Evolutionary conservation across 1,140 invertebrate genomes (phyloP).

Genomic region (Sminthurides bifidus): DNA sequence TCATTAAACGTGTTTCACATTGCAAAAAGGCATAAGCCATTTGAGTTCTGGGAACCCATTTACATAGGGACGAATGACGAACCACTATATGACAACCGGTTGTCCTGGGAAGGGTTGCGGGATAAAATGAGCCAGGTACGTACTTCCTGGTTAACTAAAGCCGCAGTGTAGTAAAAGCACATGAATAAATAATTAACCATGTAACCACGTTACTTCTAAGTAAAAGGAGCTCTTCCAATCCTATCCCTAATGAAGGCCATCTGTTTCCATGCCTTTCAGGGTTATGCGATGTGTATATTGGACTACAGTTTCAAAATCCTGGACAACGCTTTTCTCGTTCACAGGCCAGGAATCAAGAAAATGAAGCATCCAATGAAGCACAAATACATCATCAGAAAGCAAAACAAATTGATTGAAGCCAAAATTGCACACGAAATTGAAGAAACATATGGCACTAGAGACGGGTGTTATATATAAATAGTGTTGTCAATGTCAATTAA

Average conservation of each 20-base stretch:
- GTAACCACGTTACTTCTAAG: too few species aligned
- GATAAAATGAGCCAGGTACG: constrained; percentile 44
- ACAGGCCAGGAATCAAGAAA: constrained; percentile 66
- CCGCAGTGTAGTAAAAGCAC: too few species aligned
- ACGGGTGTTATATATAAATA: constrained; percentile 2
- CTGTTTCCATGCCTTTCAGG: too few species aligned
- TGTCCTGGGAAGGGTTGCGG: constrained; percentile 41
- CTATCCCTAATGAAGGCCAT: too few species aligned
- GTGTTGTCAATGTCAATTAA: too few species aligned
- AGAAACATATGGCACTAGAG: constrained; percentile 1
- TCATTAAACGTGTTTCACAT: constrained; percentile 17
- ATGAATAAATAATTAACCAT: too few species aligned
- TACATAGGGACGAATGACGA: constrained; percentile 43
- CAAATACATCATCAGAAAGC: neutral
- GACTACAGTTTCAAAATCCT: too few species aligned
- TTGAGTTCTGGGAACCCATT: constrained; percentile 33
- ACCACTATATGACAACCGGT: constrained; percentile 31
- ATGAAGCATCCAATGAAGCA: constrained; percentile 55
- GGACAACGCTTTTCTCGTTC: constrained; percentile 77
- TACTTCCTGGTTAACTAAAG: neutral
- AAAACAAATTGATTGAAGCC: neutral
- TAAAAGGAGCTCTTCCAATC: too few species aligned
- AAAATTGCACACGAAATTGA: constrained; percentile 3
- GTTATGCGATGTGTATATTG: too few species aligned
- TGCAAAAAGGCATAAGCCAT: constrained; percentile 31